Evolutionary conservation across 1,140 invertebrate species (phyloP).

Genomic region (Drosophila willistoni): DNA sequence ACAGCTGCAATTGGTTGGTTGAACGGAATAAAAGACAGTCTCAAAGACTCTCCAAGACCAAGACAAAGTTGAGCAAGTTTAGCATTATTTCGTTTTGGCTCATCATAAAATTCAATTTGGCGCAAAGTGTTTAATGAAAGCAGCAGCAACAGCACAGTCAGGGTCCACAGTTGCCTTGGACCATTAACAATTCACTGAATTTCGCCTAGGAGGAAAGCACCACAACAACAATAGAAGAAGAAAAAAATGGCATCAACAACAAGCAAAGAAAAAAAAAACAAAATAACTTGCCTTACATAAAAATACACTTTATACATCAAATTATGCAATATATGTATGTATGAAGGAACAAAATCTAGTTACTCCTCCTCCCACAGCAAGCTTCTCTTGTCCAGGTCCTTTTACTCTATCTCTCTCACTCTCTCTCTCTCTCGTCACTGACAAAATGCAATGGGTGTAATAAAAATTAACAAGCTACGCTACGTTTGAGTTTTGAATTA

Average conservation of each 20-base stretch:
- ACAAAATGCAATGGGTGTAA: slow-evolving; percentile 79
- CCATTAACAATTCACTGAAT: slow-evolving; percentile 68
- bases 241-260: slow-evolving; percentile 6
- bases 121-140: slow-evolving; percentile 82
- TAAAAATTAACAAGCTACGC: slow-evolving; percentile 83
- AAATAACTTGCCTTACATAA: slow-evolving; percentile 76
- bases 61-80: not conserved
- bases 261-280: slow-evolving; percentile 27
- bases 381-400: not conserved
- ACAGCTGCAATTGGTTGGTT: slow-evolving; percentile 66
- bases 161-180: slow-evolving; percentile 28
- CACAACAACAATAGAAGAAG: slow-evolving; percentile 35
- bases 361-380: not conserved
- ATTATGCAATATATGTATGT: slow-evolving; percentile 69
- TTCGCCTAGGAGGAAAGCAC: slow-evolving; percentile 11
- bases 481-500: slow-evolving; percentile 83
- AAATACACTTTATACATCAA: slow-evolving; percentile 73
- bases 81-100: slow-evolving; percentile 42
- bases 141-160: slow-evolving; percentile 33
- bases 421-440: slow-evolving; percentile 34
- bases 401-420: not conserved
- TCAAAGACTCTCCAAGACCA: not conserved
- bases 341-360: not conserved
- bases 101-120: slow-evolving; percentile 82
- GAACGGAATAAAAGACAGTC: slow-evolving; percentile 24